Evolutionary conservation across 2,797 vertebrate species (phyloP).

Genomic region (Poecile montanus): DNA sequence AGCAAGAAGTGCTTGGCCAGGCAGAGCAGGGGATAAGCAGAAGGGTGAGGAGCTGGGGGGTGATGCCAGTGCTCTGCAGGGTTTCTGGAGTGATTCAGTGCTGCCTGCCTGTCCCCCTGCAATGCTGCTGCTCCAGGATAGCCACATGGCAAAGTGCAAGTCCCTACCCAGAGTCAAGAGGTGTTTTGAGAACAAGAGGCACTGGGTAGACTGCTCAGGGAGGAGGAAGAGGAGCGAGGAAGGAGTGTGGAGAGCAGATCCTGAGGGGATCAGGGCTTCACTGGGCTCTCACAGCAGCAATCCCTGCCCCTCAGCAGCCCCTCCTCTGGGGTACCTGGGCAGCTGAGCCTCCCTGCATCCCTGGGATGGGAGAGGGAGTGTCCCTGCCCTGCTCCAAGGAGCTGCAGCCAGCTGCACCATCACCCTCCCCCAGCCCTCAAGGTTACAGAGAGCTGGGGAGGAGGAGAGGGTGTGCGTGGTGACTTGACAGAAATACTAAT

Average conservation of each 20-base stretch:
- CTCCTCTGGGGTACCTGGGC: not conserved
- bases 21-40: not conserved
- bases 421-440: not conserved
- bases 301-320: not conserved
- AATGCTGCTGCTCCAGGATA: not conserved
- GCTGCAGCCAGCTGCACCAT: not conserved
- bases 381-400: not conserved
- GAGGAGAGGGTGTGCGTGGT: not conserved
- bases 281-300: slow-evolving; percentile 10
- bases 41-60: not conserved
- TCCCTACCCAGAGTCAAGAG: not conserved
- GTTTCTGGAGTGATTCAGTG: not conserved
- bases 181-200: slow-evolving; percentile 1
- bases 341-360: not conserved
- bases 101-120: not conserved
- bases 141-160: not conserved
- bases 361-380: not conserved
- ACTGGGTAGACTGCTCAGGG: not conserved
- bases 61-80: not conserved
- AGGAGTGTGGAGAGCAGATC: not conserved
- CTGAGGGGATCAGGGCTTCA: not conserved
- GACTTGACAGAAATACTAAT: slow-evolving; percentile 42
- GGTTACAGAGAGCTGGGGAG: slow-evolving; percentile 5
- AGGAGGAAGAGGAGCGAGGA: not conserved
- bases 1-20: not conserved